A percentile compares a stretch with the other conserved stretches of the same genome.
Evolutionary conservation across 2,797 vertebrate genomes (phyloP).

Genomic region (Geotrypetes seraphini): DNA sequence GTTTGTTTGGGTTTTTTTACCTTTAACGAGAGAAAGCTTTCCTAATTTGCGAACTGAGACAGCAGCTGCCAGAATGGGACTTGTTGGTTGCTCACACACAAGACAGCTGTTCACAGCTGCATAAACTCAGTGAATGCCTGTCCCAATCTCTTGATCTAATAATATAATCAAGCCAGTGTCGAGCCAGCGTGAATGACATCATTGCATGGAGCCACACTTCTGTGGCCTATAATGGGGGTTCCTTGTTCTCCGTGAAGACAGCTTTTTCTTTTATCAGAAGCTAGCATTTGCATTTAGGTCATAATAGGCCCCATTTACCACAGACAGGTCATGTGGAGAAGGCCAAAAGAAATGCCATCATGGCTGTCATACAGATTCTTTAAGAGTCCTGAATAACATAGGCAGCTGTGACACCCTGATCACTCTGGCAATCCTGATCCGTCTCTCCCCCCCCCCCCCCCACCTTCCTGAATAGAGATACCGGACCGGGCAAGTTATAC

Average conservation of each 20-base stretch:
- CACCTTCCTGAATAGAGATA: too few species aligned
- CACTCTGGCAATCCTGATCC: too few species aligned
- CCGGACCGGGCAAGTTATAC: too few species aligned
- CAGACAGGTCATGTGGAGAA: constrained; percentile 17
- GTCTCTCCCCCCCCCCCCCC: too few species aligned
- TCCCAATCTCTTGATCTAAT: constrained; percentile 16
- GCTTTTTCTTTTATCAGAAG: constrained; percentile 20
- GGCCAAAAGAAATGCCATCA: constrained; percentile 6
- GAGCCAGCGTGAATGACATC: constrained; percentile 24
- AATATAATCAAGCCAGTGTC: constrained; percentile 6
- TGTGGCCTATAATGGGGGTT: constrained; percentile 14
- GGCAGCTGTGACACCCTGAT: too few species aligned
- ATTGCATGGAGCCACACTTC: constrained; percentile 22
- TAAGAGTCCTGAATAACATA: too few species aligned
- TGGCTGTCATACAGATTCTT: constrained; percentile 6
- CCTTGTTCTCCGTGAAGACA: constrained; percentile 26
- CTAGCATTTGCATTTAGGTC: background rate
- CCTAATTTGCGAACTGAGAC: background rate
- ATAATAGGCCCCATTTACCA: constrained; percentile 17
- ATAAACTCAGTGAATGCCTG: constrained; percentile 11
- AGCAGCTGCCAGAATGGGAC: background rate
- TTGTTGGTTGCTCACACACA: fast-evolving
- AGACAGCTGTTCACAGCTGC: constrained; percentile 7
- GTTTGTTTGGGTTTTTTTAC: too few species aligned
- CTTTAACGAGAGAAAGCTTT: too few species aligned